phyloP scores from a whole-genome alignment of 2,888 invertebrate species.

The Prenolepis imparis region DNA sequence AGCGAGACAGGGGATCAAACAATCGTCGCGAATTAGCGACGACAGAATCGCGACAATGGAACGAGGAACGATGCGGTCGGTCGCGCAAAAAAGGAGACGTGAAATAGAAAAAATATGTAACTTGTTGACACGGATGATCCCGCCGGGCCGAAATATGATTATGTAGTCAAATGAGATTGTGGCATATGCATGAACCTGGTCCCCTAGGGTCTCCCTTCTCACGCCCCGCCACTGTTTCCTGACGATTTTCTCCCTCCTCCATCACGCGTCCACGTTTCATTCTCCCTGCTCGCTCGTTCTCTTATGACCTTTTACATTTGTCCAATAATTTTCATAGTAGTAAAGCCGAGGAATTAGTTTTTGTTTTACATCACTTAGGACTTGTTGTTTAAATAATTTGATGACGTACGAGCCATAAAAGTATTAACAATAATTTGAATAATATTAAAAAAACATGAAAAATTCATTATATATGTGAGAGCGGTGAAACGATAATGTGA shows the following conservation, averaged over 20 bases:
- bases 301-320: slow-evolving; percentile 48
- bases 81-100: slow-evolving; percentile 62
- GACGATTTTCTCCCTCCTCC: slow-evolving; percentile 47
- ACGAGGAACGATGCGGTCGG: slow-evolving; percentile 41
- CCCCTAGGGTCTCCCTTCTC: slow-evolving; percentile 70
- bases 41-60: slow-evolving; percentile 67
- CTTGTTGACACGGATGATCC: slow-evolving; percentile 85
- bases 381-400: not conserved
- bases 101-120: slow-evolving; percentile 82
- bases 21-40: slow-evolving; percentile 69
- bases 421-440: slow-evolving; percentile 17
- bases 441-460: not conserved
- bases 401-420: not conserved
- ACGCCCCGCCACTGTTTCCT: slow-evolving; percentile 59
- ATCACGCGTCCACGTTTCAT: slow-evolving; percentile 40
- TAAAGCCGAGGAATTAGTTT: slow-evolving; percentile 22
- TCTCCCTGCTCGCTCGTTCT: slow-evolving; percentile 50
- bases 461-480: too few species aligned
- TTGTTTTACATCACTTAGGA: not conserved
- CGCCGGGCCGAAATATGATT: slow-evolving; percentile 83
- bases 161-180: slow-evolving; percentile 86
- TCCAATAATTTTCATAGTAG: slow-evolving; percentile 20
- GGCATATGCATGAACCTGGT: slow-evolving; percentile 85
- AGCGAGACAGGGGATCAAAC: slow-evolving; percentile 60
- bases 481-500: not conserved